phyloP scores from a whole-genome alignment of 2,888 invertebrate genomes.

The Lagria hirta region DNA sequence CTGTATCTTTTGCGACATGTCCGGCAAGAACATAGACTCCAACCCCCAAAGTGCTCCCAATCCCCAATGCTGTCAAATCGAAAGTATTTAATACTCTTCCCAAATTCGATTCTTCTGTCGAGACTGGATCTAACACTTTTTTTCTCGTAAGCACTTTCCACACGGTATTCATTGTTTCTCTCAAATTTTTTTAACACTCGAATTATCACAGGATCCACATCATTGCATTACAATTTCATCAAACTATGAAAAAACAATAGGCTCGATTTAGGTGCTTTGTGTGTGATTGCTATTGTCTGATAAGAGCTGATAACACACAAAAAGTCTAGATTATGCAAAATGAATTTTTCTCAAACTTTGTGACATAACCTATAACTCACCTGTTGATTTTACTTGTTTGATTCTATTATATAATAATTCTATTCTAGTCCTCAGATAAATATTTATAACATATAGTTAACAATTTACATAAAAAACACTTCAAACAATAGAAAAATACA shows the following conservation, averaged over 20 bases:
- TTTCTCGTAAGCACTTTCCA: conserved; percentile 48
- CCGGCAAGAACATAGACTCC: conserved; percentile 90
- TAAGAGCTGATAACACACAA: no score
- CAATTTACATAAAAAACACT: neutral
- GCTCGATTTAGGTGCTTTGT: neutral
- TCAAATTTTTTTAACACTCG: conserved; percentile 1
- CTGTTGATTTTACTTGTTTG: conserved; percentile 8
- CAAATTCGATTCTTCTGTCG: conserved; percentile 54
- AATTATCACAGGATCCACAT: conserved; percentile 1
- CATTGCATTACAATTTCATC: neutral
- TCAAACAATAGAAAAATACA: neutral
- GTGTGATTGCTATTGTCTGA: conserved; percentile 1
- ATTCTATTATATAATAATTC: neutral
- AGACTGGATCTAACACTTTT: conserved; percentile 46
- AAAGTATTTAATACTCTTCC: conserved; percentile 75
- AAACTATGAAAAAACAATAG: neutral
- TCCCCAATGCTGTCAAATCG: conserved; percentile 80
- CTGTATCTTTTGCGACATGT: conserved; percentile 74
- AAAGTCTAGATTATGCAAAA: no score
- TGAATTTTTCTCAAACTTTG: neutral
- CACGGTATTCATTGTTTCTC: conserved; percentile 37
- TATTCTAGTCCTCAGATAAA: neutral
- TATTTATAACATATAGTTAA: neutral
- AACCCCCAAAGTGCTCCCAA: conserved; percentile 83
- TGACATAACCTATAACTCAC: conserved; percentile 11